A percentile compares a stretch with the other conserved stretches of the same genome.
Evolutionary conservation across 2,797 vertebrate species (phyloP).

Genomic region (Myoxocephalus aenaeus): DNA sequence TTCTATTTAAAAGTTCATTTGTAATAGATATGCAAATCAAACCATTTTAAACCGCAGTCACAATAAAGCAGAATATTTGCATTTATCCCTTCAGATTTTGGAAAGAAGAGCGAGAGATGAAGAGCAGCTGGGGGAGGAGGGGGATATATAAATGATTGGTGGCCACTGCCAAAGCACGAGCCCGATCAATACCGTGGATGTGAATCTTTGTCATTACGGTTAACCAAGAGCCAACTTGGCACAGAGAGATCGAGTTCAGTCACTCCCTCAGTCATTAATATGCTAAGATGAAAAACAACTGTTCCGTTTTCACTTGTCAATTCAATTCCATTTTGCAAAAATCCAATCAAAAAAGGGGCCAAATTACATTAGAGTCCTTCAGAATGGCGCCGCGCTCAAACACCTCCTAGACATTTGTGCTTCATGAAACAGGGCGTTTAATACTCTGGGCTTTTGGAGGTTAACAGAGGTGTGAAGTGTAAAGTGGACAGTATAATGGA

Average conservation of each 20-base stretch:
- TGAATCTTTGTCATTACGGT: constrained; percentile 72
- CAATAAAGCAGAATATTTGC: constrained; percentile 6
- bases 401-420: neutral
- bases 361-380: constrained; percentile 22
- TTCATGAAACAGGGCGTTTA: neutral
- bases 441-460: neutral
- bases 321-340: constrained; percentile 39
- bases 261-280: constrained; percentile 64
- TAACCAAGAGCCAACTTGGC: constrained; percentile 60
- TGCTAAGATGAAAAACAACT: constrained; percentile 51
- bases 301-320: constrained; percentile 36
- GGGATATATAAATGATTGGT: constrained; percentile 65
- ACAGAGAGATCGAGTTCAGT: constrained; percentile 51
- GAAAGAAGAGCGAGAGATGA: constrained; percentile 28
- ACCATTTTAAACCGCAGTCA: constrained; percentile 13
- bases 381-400: neutral
- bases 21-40: constrained; percentile 34
- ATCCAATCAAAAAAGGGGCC: constrained; percentile 21
- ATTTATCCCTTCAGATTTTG: neutral
- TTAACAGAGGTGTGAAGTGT: neutral
- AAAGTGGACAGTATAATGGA: neutral
- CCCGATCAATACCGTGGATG: constrained; percentile 71
- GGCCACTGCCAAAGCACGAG: constrained; percentile 58
- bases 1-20: constrained; percentile 25
- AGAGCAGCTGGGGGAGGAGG: constrained; percentile 20